These are phyloP conservation scores for Matsumyia berberina DNA, from an alignment of 2,888 invertebrate genomes.

Conservation along the genomic window DNA sequence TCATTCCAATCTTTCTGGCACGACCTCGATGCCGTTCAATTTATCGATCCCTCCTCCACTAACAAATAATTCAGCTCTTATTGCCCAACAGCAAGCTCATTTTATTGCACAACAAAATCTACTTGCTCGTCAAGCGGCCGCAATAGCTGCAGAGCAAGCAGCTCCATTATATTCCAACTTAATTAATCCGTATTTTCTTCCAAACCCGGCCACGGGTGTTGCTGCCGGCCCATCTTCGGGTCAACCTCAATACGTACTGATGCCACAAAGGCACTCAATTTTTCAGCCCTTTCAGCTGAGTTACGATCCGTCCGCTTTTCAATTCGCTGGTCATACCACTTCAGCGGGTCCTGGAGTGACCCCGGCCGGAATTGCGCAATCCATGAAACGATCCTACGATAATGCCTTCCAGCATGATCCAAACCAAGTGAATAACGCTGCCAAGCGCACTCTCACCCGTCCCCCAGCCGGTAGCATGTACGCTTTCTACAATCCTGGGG, in stretches of 20 bases:
- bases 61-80: conserved; percentile 82
- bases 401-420: conserved; percentile 87
- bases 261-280: conserved; percentile 82
- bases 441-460: conserved; percentile 82
- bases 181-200: conserved; percentile 79
- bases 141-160: conserved; percentile 84
- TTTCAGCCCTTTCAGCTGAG: conserved; percentile 82
- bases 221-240: conserved; percentile 72
- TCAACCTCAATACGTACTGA: conserved; percentile 83
- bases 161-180: conserved; percentile 79
- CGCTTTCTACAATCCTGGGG: conserved; percentile 82
- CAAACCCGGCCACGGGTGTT: conserved; percentile 79
- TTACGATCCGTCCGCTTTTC: conserved; percentile 77
- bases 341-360: conserved; percentile 75
- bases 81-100: conserved; percentile 86
- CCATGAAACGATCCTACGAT: conserved; percentile 89
- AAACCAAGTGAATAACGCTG: conserved; percentile 80
- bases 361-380: conserved; percentile 79
- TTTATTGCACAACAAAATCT: conserved; percentile 89
- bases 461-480: conserved; percentile 79
- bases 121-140: conserved; percentile 88
- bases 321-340: conserved; percentile 59
- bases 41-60: conserved; percentile 82
- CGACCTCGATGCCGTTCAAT: conserved; percentile 80
- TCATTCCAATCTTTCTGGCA: conserved; percentile 48